Evolutionary conservation across 2,888 invertebrate species (phyloP), one percentile per base, ranked within the genome.

Genomic region (Pseudococcus jackbeardsleyi): DNA sequence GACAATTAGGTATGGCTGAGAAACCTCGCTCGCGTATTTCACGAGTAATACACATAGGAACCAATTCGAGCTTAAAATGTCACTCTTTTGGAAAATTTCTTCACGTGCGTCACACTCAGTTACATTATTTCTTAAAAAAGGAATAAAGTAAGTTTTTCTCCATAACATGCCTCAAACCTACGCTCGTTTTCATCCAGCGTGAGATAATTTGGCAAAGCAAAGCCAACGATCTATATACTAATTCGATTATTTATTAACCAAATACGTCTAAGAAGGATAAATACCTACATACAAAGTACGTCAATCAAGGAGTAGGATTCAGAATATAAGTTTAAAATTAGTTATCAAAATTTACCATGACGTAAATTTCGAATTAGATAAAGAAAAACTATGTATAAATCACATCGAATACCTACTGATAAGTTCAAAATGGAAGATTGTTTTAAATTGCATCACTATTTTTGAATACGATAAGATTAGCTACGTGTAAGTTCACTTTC

Each of bases 311-410:
- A n/a, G 59, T 50, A 50, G 12, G 12, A 50, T n/a, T 59, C n/a
- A n/a, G 59, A 17, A 59, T 59, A 54, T n/a, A 54, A n/a, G 42
- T 59, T 59, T 59, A 59, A 59, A 59, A 59, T 59, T 59, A 59
- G 59, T 17, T 59, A n/a, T n/a, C 59, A 59, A 59, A 59, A n/a
- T 17, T 59, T 59, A n/a, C 59, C 42, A 42, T 79, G 79, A 79
- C 79, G 79, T 79, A 79, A 79, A 79, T 79, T 79, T 42, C 9
- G 19, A 79, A 79, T 39, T 79, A 79, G 79, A 79, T 79, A 33
- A 72, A 79, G 6, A 26, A 7, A 79, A 42, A 26, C 15, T 72
- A 72, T 9, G 26, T n/a, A 59, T 59, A 59, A 59, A 59, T 59
- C 15, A 59, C 11, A 77, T 39, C 33, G 77, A 77, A 39, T 39